Evolutionary conservation across 2,113 vertebrate genomes (phyloP).

Genomic region (Lonchura striata): DNA sequence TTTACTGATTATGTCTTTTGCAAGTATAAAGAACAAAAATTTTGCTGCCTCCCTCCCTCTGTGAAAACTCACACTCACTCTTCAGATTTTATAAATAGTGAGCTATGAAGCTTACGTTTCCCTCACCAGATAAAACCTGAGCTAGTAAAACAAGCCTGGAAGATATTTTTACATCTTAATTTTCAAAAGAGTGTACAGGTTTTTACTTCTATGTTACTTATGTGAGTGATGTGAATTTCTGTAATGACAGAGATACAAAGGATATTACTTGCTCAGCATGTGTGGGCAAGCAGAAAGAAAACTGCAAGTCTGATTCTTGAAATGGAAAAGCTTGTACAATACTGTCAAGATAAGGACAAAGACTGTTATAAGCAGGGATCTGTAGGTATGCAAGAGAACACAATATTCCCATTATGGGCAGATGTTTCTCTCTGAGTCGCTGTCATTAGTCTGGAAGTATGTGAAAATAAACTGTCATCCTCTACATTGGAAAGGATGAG

Average conservation of each 20-base stretch:
- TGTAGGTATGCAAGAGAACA: background rate
- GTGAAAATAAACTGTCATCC: background rate
- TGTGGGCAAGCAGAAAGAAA: background rate
- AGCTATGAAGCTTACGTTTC: background rate
- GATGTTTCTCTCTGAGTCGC: background rate
- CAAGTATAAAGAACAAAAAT: background rate
- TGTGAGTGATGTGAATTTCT: background rate
- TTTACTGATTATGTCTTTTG: background rate
- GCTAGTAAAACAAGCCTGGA: background rate
- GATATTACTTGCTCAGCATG: background rate
- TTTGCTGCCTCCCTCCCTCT: background rate
- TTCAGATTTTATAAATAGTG: background rate
- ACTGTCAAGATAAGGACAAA: background rate
- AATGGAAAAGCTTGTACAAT: background rate
- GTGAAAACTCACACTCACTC: background rate
- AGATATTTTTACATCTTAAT: background rate
- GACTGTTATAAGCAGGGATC: background rate
- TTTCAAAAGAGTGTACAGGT: background rate
- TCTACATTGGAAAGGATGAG: background rate
- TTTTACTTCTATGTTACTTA: background rate
- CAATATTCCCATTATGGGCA: background rate
- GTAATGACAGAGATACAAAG: background rate
- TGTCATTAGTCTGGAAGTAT: background rate
- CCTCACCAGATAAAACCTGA: background rate
- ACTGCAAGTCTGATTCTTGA: background rate